Evolutionary conservation across 2,113 vertebrate species (phyloP).

Genomic region (Trochalopteron elliotii): DNA sequence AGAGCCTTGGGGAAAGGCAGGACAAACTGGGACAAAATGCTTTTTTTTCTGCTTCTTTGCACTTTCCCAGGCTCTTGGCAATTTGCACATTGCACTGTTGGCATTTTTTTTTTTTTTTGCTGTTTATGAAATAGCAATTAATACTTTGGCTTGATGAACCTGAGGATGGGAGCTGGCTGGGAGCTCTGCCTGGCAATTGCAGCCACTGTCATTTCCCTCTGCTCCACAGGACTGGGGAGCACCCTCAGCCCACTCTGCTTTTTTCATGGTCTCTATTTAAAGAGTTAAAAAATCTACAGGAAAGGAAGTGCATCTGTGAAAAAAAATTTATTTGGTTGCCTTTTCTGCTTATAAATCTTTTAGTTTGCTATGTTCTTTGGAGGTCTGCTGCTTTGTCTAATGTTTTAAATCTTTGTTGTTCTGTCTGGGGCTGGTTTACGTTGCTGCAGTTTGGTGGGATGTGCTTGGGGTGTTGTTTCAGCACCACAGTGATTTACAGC

Average conservation of each 20-base stretch:
- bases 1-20: neutral
- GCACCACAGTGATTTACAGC: neutral
- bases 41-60: neutral
- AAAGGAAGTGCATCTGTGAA: neutral
- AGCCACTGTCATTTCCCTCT: rapidly evolving
- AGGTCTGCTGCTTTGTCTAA: neutral
- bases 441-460: neutral
- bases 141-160: neutral
- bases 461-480: rapidly evolving
- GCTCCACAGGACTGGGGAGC: rapidly evolving
- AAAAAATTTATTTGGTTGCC: neutral
- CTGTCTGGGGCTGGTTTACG: neutral
- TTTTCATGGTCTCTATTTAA: neutral
- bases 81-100: neutral
- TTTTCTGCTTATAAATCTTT: neutral
- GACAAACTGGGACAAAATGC: neutral
- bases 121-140: neutral
- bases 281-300: neutral
- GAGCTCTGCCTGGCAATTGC: neutral
- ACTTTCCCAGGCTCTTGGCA: neutral
- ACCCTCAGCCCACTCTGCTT: neutral
- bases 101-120: neutral
- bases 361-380: neutral
- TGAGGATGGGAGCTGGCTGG: neutral
- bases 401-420: neutral